Evolutionary conservation across 1,140 invertebrate genomes (phyloP).

Genomic region (Neodiprion pinetum): DNA sequence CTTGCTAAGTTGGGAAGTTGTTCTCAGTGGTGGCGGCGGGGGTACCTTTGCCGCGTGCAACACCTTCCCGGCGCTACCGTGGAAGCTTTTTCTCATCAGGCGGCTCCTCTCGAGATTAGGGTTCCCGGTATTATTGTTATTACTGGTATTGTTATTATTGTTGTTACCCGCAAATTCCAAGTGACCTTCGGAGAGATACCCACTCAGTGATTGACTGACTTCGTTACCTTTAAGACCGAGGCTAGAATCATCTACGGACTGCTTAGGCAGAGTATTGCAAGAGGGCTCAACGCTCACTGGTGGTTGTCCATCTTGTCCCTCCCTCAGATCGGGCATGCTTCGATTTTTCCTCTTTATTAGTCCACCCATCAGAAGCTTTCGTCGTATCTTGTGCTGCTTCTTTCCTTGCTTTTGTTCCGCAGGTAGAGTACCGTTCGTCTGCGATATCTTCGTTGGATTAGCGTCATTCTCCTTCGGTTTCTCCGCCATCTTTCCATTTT

Average conservation of each 20-base stretch:
- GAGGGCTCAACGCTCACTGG: constrained; percentile 48
- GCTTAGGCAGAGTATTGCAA: constrained; percentile 60
- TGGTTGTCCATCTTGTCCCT: constrained; percentile 66
- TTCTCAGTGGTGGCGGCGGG: constrained; percentile 83
- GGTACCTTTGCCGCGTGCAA: constrained; percentile 84
- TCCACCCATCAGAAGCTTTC: constrained; percentile 89
- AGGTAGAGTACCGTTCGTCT: constrained; percentile 17
- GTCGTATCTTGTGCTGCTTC: constrained; percentile 89
- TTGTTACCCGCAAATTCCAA: constrained; percentile 72
- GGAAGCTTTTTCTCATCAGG: constrained; percentile 88
- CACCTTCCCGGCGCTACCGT: constrained; percentile 81
- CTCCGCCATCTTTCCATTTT: constrained; percentile 61
- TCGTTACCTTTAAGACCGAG: constrained; percentile 71
- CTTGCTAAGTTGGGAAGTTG: constrained; percentile 82
- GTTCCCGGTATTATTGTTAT: constrained; percentile 67
- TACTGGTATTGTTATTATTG: constrained; percentile 44
- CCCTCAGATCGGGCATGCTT: constrained; percentile 89
- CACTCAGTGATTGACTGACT: constrained; percentile 70
- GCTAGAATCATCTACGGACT: constrained; percentile 77
- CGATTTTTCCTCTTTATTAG: constrained; percentile 87
- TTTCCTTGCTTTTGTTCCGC: constrained; percentile 77
- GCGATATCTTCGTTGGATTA: constrained; percentile 31
- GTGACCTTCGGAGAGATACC: constrained; percentile 87
- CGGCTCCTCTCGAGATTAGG: constrained; percentile 86
- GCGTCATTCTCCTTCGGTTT: constrained; percentile 62